Base-by-base conservation (phyloP, 2,888 invertebrate genomes). In the Meandrusa payeni region DNA sequence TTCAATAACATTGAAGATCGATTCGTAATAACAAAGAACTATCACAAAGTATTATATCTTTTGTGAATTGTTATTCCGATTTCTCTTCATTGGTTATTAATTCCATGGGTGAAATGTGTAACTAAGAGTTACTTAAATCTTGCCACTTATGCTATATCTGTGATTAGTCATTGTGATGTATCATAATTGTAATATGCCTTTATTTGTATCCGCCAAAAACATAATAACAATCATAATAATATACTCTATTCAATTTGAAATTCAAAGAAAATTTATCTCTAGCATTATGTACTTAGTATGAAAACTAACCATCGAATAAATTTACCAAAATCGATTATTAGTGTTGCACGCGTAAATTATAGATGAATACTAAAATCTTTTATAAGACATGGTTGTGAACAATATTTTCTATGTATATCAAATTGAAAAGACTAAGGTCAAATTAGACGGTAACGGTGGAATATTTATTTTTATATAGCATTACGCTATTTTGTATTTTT, bases 71-170 rank as follows among this genome's bases (percentile, higher is more conserved):
- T 43, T 44, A 39, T 44, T 39, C 38, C 2, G 27, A 54, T 65
- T 61, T 61, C 61, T 70, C 67, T 74, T 69, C 67, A 65, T 46
- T 39, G 46, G 41, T 51, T 54, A 54, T 48, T 51, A 32, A 38
- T 47, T 38, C 15, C 45, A 42, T 23, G 27, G 48, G 17, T 36
- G 38, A 12, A 11, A 20, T n/a, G 20, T 42, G 45, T 33, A 33
- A 32, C 32, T 43, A 42, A 34, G 13, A 50, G 26, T 49, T 41
- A 52, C 48, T 45, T 51, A 26, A 42, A 59, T 72, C 76, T 82
- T 82, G 81, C 81, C 81, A 66, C 61, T 53, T 58, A 58, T 61
- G 61, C 68, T 74, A 66, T 69, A 72, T 72, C 79, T 82, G 81
- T 83, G 81, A 83, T 83, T 74, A 61, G 63, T 58, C 55, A 64